phyloP scores from a whole-genome alignment of 2,888 invertebrate genomes.

The Phasia obesa region DNA sequence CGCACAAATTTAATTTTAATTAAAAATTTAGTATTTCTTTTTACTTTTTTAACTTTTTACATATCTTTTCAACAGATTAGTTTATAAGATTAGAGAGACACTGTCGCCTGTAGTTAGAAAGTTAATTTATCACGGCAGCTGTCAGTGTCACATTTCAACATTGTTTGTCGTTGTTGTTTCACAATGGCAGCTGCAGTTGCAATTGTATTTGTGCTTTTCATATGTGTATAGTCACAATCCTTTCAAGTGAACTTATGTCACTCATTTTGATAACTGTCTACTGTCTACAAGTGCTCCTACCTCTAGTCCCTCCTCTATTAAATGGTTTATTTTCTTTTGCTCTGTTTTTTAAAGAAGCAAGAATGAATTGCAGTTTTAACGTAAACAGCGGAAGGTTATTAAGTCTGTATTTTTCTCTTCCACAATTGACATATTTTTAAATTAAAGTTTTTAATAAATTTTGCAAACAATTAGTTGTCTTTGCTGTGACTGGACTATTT shows the following conservation, averaged over 20 bases:
- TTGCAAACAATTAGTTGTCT: too few species aligned
- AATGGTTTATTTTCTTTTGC: slow-evolving; percentile 14
- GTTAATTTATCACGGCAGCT: slow-evolving; percentile 68
- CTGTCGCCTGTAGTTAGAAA: slow-evolving; percentile 67
- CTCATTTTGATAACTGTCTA: slow-evolving; percentile 67
- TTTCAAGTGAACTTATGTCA: slow-evolving; percentile 62
- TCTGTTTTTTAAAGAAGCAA: not conserved
- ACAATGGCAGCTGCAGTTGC: slow-evolving; percentile 1
- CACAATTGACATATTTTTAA: too few species aligned
- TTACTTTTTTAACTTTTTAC: not conserved
- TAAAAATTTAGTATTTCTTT: slow-evolving; percentile 1
- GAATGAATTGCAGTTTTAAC: slow-evolving; percentile 32
- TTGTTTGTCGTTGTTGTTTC: slow-evolving; percentile 24
- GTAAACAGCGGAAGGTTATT: not conserved
- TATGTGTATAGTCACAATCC: not conserved
- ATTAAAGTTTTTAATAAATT: too few species aligned
- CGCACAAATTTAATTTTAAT: not conserved
- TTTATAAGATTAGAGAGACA: slow-evolving; percentile 3
- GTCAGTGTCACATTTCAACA: slow-evolving; percentile 60
- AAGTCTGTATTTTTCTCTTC: too few species aligned
- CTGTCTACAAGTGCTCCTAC: slow-evolving; percentile 63
- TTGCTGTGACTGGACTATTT: too few species aligned
- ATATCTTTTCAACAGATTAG: not conserved
- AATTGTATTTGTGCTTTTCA: slow-evolving; percentile 1
- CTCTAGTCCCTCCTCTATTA: slow-evolving; percentile 42